Base-by-base conservation (phyloP, 1,140 invertebrate species). In the Brachionus asplanchnoidis region DNA sequence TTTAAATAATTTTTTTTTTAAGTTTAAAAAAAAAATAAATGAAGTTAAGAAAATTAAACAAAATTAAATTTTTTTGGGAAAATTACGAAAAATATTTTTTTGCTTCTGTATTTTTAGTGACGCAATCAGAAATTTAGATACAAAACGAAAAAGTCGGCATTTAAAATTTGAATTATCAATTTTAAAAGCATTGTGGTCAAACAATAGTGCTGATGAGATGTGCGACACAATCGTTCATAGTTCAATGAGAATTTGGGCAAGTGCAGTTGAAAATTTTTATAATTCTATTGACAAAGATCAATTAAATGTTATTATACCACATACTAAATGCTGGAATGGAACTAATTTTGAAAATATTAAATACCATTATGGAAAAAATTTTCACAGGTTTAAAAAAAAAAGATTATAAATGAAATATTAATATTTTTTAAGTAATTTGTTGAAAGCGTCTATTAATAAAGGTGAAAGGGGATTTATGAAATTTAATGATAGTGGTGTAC, bases 401-500 rank as follows among this genome's bases (percentile, higher is more conserved):
- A 28, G 3, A 1, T 28, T 28, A 28, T 28, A 3, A 1, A 28
- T 28, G 0, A 3, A 28, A 28, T 28, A 3, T 32, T 86, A 46
- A 11, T 46, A 6, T 50, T 2, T 86, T 89, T 70, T 87, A 88
- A 12, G 85, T 28, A 8, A 89, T 87, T 2, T 86, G 86, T 9
- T 88, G 40, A 8, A 88, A 11, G 78, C 87, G 65, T 65, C 87
- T 87, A 12, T 87, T 85, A 46, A 78, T 28, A 44, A 84, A 83
- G 36, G 70, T 46, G 36, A 60, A 14, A 26, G 44, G 68, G 20
- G 73, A 1, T 26, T 28, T 46, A 68, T 36, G 23, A 93, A 95
- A 88, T 97, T 97, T 88, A 95, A 95, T 7, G 92, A 93, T 3
- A 95, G 97, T 87, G 95, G 95, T 0, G 95, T 95, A 80, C 90